Evolutionary conservation across 2,797 vertebrate species (phyloP), one percentile per base, ranked within the genome.

Genomic region (Sebastes taczanowskii): DNA sequence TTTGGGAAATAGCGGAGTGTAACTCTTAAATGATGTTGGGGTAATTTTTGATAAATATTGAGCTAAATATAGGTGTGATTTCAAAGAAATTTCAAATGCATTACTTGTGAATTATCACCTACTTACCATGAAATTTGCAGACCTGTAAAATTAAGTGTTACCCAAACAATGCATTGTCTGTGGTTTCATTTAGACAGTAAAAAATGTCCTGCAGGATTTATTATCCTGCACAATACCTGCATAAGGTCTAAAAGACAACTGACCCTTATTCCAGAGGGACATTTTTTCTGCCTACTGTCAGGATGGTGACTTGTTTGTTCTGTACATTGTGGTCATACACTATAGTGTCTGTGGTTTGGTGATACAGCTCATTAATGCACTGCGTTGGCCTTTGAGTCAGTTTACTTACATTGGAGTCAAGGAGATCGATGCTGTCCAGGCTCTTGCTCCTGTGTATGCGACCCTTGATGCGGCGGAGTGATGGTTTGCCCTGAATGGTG

Each of bases 401-500:
- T 80, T 82, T 91, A 98, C 98, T 99, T 92, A 99, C 98, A 78
- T 97, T 96, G 87, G 97, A 97, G 90, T 99, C 98, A 71, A 97
- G 97, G 89, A 99, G 97, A 88, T 99, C 97, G 58, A 98, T 95
- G 93, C 97, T 98, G 88, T 98, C 98, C 6, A 99, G 95, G 87
- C 98, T 99, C 94, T 97, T 98, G 96, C 98, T 99, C 92, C 98
- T 94, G 94, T 99, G 98, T 63, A 98, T 96, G 89, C 98, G 96
- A 73, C 97, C 98, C 93, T 99, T 99, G 94, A 99, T 99, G 94
- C 97, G 96, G 89, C 98, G 96, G 89, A 99, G 95, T 83, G 98
- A 99, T 78, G 98, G 98, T 84, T 98, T 99, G 89, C 97, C 97
- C 94, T 99, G 97, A 94, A 88, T 95, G 68, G 92, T 92, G 87